These are phyloP conservation scores for Psophia crepitans DNA, from an alignment of 2,113 vertebrate species.

Conservation along the genomic window DNA sequence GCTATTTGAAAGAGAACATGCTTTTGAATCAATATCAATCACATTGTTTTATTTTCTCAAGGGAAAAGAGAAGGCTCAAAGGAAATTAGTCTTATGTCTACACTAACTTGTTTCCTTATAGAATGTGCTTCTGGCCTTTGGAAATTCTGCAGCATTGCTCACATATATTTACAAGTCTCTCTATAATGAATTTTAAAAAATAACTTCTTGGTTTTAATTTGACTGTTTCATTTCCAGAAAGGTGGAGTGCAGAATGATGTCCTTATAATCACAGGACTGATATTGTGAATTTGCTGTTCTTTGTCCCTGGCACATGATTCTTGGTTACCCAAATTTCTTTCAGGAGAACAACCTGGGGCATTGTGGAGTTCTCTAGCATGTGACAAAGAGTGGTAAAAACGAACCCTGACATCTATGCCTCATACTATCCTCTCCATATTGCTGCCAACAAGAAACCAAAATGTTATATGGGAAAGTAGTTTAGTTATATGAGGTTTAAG, in stretches of 20 bases:
- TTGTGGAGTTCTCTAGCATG: neutral
- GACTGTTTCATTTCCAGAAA: neutral
- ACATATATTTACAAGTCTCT: neutral
- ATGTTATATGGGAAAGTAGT: neutral
- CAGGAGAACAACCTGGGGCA: neutral
- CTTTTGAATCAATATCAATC: constrained; percentile 49
- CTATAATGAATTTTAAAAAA: neutral
- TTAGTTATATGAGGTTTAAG: neutral
- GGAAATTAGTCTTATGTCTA: constrained; percentile 24
- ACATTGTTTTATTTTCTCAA: constrained; percentile 15
- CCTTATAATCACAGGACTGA: neutral
- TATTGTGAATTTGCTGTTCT: neutral
- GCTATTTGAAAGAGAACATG: constrained; percentile 20
- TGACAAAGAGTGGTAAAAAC: neutral
- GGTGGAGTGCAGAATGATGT: neutral
- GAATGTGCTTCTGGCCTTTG: neutral
- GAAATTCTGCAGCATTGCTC: neutral
- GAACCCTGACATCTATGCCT: neutral
- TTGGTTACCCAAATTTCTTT: neutral
- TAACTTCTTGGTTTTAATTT: neutral
- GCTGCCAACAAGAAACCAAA: neutral
- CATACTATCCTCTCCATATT: neutral
- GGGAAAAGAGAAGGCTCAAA: neutral
- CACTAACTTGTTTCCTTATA: neutral
- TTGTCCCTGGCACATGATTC: neutral